Evolutionary conservation across 2,113 vertebrate genomes (phyloP).

Genomic region (Anas platyrhynchos): DNA sequence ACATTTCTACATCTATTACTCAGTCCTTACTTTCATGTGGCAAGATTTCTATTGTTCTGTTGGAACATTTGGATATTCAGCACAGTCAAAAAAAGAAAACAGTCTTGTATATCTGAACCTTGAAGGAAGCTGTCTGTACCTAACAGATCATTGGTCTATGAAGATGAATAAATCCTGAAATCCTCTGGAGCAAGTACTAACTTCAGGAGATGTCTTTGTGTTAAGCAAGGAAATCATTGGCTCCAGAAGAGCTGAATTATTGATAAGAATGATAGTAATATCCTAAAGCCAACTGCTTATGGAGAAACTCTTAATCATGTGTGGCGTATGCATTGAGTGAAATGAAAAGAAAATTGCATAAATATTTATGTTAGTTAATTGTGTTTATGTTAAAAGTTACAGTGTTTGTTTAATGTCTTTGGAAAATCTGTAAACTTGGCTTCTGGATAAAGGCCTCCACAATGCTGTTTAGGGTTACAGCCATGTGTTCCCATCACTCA

Average conservation of each 20-base stretch:
- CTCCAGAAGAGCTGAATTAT: slow-evolving; percentile 47
- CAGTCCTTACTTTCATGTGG: background rate
- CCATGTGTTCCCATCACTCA: slow-evolving; percentile 38
- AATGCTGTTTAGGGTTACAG: slow-evolving; percentile 31
- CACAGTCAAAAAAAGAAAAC: background rate
- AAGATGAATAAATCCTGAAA: background rate
- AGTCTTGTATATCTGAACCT: background rate
- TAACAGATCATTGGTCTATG: background rate
- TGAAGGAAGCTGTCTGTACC: background rate
- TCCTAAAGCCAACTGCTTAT: slow-evolving; percentile 17
- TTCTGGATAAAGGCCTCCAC: slow-evolving; percentile 75
- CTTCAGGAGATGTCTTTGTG: background rate
- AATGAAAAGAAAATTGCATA: slow-evolving; percentile 72
- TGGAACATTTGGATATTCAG: background rate
- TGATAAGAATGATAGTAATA: slow-evolving; percentile 71
- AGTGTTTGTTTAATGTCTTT: slow-evolving; percentile 81
- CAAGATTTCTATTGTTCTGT: background rate
- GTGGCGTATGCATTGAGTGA: slow-evolving; percentile 41
- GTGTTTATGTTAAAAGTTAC: slow-evolving; percentile 81
- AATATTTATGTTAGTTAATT: slow-evolving; percentile 83
- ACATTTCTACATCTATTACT: background rate
- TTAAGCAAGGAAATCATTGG: background rate
- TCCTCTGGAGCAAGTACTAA: background rate
- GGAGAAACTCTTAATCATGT: slow-evolving; percentile 45
- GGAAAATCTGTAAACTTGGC: slow-evolving; percentile 83